Evolutionary conservation across 2,113 vertebrate genomes (phyloP).

Genomic region (Stictonetta naevosa): DNA sequence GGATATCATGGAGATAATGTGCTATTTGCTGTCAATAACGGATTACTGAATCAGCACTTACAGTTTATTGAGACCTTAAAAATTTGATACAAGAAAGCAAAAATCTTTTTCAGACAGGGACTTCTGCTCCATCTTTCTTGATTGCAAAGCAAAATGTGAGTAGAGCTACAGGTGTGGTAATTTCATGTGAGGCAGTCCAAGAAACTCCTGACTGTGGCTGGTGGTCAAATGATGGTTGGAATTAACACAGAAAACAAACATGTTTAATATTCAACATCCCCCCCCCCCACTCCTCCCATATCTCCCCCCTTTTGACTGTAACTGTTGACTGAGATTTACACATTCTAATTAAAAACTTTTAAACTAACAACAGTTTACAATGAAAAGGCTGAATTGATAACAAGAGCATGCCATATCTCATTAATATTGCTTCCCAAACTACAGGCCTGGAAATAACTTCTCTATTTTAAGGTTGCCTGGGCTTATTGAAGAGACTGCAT

Average conservation of each 20-base stretch:
- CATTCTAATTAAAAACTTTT: neutral
- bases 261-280: neutral
- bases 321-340: neutral
- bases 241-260: neutral
- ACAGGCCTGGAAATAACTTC: neutral
- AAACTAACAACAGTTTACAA: neutral
- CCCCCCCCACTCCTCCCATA: no score
- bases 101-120: neutral
- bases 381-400: neutral
- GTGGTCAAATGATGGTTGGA: neutral
- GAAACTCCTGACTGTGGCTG: neutral
- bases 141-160: neutral
- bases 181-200: neutral
- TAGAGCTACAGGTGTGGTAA: neutral
- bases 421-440: neutral
- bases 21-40: neutral
- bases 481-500: neutral
- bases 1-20: neutral
- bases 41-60: neutral
- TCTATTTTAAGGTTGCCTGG: slow-evolving; percentile 19
- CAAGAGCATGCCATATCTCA: neutral
- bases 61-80: neutral
- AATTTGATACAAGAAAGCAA: neutral
- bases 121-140: neutral
- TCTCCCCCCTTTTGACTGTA: neutral